Evolutionary conservation across 1,140 invertebrate genomes (phyloP), one percentile per base, ranked within the genome.

Genomic region (Papilio helenus): DNA sequence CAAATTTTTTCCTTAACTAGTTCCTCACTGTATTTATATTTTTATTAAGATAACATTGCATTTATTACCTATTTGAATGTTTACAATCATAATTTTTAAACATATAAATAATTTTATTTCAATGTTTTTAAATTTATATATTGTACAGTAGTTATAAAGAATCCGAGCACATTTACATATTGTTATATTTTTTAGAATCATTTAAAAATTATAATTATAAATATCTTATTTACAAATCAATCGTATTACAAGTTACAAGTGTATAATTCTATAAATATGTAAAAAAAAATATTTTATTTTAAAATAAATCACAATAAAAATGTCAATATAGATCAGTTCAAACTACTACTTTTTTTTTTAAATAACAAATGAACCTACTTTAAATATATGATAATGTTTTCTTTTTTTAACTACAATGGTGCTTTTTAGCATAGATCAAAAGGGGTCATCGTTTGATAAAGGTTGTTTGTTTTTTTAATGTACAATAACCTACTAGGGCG

Each of bases 401-500:
- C 46, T 79, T 49, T 74, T 49, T 74, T 49, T 26, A 49, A 49
- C 72, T 20, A 74, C 46, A 74, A 74, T 51, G 51, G 14, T 16
- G 18, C 39, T 23, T 49, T 72, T 74, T 74, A 74, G 72, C 72
- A 74, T 74, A 74, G 72, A 74, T 74, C 72, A 74, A 51, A n/a
- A 58, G 79, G 79, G 79, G 79, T 49, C 73, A 79, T 72, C 34
- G 23, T 39, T 29, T 55, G 23, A 49, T n/a, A 81, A 80, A 79
- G 82, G 72, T 83, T 72, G 80, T 9, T 10, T 61, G 23, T 34
- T 55, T 65, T 79, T 79, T 81, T 72, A 76, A 44, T 51, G 29
- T 68, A 79, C 72, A 84, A 73, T 84, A 76, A 80, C 81, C 71
- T 26, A 58, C 14, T 79, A 39, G 34, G 34, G 5, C 34, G 29